Base-by-base conservation (phyloP, 2,888 invertebrate species). In the Ormyrus labotus region DNA sequence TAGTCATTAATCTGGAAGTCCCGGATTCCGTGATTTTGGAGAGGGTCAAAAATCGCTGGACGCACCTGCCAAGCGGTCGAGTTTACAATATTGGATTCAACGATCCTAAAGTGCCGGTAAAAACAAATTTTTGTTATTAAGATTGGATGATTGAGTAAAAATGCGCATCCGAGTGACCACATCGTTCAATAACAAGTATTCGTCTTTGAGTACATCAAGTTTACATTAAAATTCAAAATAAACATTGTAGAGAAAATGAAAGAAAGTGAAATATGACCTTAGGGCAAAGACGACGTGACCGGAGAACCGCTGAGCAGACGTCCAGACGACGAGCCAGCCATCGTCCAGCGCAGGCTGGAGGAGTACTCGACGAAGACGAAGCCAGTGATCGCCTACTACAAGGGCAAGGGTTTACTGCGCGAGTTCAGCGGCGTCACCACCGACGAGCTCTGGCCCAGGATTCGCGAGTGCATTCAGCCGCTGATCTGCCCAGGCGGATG, bases 61-160 rank as follows among this genome's bases (percentile, higher is more conserved):
- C 98, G 55, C 99, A 99, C 91, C 91, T 95, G 80, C 92, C 95
- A 5, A 98, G 98, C 87, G 99, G 99, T 3, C 92, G 99, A 89
- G 96, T 98, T 5, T 99, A 99, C 90, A 98, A 99, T 90, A 94
- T 95, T 83, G 96, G 96, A 75, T 99, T 98, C 90, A 98, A 97
- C 89, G 96, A 97, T 77, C 99, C 99, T 0, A 97, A 97, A 93
- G 93, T 95, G 10, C 92, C 94, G 83, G 94, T 94, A 89, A 71
- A 34, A 2, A 34, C 34, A 34, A 34, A 34, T 0, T 34, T 34
- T 34, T 34, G 34, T 34, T 3, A 3, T 34, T 34, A 3, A 34
- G 34, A 34, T 34, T 3, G 34, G 34, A 34, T 3, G 34, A 34
- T 34, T 34, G 34, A 2, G 34, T 34, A 34, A 34, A 34, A 34